phyloP scores from a whole-genome alignment of 2,888 invertebrate genomes.

The Platycnemis pennipes region DNA sequence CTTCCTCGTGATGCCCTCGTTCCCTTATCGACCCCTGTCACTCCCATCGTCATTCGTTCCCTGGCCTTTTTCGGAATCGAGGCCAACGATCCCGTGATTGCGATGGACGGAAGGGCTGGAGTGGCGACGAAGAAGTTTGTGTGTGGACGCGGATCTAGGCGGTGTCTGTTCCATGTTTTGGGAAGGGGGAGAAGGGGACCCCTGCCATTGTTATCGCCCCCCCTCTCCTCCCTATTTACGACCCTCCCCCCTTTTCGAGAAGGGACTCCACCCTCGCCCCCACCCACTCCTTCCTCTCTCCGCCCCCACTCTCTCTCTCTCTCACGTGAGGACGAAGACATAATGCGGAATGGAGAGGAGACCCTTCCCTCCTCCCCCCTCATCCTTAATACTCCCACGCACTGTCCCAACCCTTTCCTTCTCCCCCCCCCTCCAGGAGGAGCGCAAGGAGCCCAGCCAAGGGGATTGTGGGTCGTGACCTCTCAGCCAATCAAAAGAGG shows the following conservation, averaged over 20 bases:
- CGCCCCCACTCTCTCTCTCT: background rate
- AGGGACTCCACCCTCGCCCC: background rate
- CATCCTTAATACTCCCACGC: background rate
- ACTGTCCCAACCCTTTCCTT: background rate
- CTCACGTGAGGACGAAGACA: background rate
- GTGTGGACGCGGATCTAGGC: too few species aligned
- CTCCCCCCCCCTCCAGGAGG: too few species aligned
- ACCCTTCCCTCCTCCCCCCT: background rate
- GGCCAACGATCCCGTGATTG: conserved; percentile 1
- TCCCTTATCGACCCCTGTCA: background rate
- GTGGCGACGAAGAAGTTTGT: too few species aligned
- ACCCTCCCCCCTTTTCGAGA: background rate
- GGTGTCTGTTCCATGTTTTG: too few species aligned
- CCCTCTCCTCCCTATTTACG: background rate
- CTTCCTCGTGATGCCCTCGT: too few species aligned
- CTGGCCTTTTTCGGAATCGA: background rate
- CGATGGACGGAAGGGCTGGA: background rate
- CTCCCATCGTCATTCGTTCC: background rate
- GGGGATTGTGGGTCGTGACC: too few species aligned
- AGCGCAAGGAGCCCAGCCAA: too few species aligned
- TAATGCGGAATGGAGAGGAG: too few species aligned
- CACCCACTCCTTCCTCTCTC: background rate
- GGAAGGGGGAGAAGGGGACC: too few species aligned
- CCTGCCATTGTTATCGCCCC: conserved; percentile 6
- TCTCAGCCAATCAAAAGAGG: too few species aligned